Evolutionary conservation across 2,888 invertebrate genomes (phyloP).

Genomic region (Pyrocoelia pectoralis): DNA sequence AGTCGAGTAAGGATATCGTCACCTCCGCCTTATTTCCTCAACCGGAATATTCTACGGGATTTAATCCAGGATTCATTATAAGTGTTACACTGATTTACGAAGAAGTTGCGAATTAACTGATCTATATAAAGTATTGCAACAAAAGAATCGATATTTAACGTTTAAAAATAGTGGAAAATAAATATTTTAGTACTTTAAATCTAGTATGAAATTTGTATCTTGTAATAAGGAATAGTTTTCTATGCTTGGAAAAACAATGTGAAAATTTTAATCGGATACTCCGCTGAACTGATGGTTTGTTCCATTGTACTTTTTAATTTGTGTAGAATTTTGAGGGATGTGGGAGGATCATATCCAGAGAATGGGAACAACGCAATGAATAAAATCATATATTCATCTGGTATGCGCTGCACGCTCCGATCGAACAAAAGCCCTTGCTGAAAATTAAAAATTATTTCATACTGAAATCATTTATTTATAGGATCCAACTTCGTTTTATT

Average conservation of each 20-base stretch:
- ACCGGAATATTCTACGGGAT: conserved; percentile 51
- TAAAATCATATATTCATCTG: conserved; percentile 59
- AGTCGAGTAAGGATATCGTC: conserved; percentile 47
- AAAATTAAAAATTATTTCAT: conserved; percentile 61
- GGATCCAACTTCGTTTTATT: conserved; percentile 1
- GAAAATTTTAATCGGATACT: conserved; percentile 12
- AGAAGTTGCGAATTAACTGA: conserved; percentile 7
- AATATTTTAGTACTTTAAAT: conserved; percentile 4
- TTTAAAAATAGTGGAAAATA: background rate
- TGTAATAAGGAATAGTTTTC: background rate
- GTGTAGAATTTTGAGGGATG: conserved; percentile 53
- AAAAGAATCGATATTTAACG: background rate
- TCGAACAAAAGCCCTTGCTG: conserved; percentile 53
- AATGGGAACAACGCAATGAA: conserved; percentile 56
- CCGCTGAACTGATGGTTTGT: conserved; percentile 6
- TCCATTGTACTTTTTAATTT: conserved; percentile 54
- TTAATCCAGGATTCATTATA: conserved; percentile 53
- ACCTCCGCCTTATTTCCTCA: conserved; percentile 47
- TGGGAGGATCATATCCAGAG: conserved; percentile 44
- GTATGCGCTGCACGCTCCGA: conserved; percentile 46
- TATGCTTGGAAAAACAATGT: conserved; percentile 8
- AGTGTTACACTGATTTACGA: conserved; percentile 46
- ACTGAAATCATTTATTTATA: conserved; percentile 54
- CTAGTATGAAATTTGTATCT: conserved; percentile 5
- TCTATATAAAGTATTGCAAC: background rate